A percentile compares a stretch with the other conserved stretches of the same genome.
Conservation (phyloP, 2,113 vertebrate species). For the Aramus guarauna region DNA sequence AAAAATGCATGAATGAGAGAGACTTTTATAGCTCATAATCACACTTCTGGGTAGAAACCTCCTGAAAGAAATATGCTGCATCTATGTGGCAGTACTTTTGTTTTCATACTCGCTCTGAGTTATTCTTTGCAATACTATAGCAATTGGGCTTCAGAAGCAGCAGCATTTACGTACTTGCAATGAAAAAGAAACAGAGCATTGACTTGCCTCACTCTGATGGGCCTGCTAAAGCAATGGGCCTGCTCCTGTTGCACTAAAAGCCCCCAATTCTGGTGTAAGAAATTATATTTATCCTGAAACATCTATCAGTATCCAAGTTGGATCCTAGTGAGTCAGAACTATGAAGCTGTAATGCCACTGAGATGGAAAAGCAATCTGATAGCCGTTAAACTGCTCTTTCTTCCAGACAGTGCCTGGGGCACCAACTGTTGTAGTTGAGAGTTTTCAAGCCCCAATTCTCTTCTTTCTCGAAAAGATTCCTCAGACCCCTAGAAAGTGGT, state of each 20-base stretch:
- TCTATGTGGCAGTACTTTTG: not conserved
- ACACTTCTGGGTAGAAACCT: not conserved
- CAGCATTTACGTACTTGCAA: fast-evolving
- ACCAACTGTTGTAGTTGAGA: not conserved
- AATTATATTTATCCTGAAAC: not conserved
- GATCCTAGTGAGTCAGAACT: not conserved
- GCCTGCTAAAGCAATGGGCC: not conserved
- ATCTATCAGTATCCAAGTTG: not conserved
- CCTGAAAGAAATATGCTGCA: not conserved
- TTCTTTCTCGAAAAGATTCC: not conserved
- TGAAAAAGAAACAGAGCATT: not conserved
- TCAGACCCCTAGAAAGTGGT: not conserved
- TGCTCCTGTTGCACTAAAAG: not conserved
- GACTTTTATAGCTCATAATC: not conserved
- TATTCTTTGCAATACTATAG: not conserved
- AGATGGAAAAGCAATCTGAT: not conserved
- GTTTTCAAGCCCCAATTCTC: not conserved
- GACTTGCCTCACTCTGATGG: fast-evolving
- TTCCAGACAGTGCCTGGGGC: not conserved
- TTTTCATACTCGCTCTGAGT: not conserved
- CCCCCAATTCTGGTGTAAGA: not conserved
- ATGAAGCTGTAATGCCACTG: not conserved
- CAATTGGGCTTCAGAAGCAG: not conserved
- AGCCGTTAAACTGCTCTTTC: not conserved
- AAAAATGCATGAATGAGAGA: not conserved